Percentiles rank a stretch among this genome's conserved stretches.
Conservation (phyloP, 2,888 invertebrate species). For the Thalpophila matura region DNA sequence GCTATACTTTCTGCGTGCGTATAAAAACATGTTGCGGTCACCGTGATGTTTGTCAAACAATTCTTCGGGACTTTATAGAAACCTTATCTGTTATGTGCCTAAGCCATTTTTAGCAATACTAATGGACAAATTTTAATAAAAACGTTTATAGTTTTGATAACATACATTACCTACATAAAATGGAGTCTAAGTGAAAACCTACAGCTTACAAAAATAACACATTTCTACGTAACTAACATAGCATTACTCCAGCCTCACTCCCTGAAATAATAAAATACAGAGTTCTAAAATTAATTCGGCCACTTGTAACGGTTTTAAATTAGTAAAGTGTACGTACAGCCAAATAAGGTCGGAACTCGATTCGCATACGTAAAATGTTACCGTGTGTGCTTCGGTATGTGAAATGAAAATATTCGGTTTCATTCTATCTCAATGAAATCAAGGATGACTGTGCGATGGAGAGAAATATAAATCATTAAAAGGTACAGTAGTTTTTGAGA, state of each 20-base stretch:
- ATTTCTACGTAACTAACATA: conserved; percentile 8
- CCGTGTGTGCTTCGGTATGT: neutral
- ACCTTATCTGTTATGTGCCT: too few species aligned
- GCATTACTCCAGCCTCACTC: neutral
- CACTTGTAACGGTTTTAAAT: conserved; percentile 36
- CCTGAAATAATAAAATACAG: conserved; percentile 25
- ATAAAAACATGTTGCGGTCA: conserved; percentile 16
- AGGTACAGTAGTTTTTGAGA: too few species aligned
- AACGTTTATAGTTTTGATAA: neutral
- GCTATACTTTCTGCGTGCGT: neutral
- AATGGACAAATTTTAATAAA: too few species aligned
- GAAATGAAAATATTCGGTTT: conserved; percentile 19
- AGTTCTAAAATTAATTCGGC: conserved; percentile 27
- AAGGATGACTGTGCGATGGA: too few species aligned
- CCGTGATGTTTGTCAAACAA: neutral
- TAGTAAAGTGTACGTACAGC: conserved; percentile 26
- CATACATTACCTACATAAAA: neutral
- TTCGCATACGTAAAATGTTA: conserved; percentile 30
- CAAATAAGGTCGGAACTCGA: conserved; percentile 22
- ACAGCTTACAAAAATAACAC: neutral
- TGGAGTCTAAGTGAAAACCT: neutral
- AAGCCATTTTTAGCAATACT: too few species aligned
- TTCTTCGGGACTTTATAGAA: neutral
- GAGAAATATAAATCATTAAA: too few species aligned
- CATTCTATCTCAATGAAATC: conserved; percentile 16